Percentiles rank a stretch among this genome's conserved stretches.
Evolutionary conservation across 2,797 vertebrate species (phyloP).

Genomic region (Thamnophis elegans): DNA sequence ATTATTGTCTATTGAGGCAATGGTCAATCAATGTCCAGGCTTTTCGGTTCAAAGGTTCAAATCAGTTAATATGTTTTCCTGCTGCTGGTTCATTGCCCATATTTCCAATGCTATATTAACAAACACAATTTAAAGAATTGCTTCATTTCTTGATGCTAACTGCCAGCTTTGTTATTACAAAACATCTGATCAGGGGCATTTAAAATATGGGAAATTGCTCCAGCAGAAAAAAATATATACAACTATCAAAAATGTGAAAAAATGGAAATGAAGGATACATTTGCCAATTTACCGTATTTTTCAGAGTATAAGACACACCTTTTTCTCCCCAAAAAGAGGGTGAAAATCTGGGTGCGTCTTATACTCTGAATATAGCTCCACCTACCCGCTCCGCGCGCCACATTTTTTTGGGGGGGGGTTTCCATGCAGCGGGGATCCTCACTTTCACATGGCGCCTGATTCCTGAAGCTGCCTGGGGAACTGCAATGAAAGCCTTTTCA

Average conservation of each 20-base stretch:
- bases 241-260: background rate
- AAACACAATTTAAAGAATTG: background rate
- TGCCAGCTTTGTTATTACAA: background rate
- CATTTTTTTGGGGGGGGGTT: too few relatives aligned
- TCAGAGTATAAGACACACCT: too few relatives aligned
- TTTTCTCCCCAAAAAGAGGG: too few relatives aligned
- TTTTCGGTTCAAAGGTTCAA: background rate
- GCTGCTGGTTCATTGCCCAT: background rate
- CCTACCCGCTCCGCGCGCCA: too few relatives aligned
- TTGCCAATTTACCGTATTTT: background rate
- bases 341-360: too few relatives aligned
- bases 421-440: too few relatives aligned
- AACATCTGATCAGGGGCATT: background rate
- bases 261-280: background rate
- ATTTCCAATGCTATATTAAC: background rate
- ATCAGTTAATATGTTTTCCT: background rate
- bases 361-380: too few relatives aligned
- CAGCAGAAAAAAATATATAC: background rate
- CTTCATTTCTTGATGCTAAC: background rate
- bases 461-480: too few relatives aligned
- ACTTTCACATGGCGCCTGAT: too few relatives aligned
- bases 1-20: background rate
- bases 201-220: background rate
- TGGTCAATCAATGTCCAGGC: background rate
- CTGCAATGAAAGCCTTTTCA: too few relatives aligned